Conservation (phyloP, 2,113 vertebrate genomes). For the Terrapene triunguis region DNA sequence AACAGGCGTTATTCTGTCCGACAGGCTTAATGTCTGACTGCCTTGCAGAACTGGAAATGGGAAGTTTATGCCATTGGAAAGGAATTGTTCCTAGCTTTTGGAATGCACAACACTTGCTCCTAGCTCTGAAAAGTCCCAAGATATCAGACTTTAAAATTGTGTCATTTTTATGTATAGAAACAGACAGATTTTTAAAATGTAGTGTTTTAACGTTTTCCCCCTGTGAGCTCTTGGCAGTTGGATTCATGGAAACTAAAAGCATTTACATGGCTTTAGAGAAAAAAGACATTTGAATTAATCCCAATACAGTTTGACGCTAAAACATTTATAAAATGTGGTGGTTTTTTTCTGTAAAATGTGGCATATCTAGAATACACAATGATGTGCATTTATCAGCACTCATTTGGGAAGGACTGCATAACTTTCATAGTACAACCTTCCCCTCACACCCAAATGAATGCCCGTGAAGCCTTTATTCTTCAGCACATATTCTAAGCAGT, state of each 20-base stretch:
- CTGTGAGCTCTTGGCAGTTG: not conserved
- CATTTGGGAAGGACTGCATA: not conserved
- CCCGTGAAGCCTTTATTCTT: not conserved
- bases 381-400: not conserved
- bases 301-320: not conserved
- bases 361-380: not conserved
- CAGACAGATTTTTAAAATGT: not conserved
- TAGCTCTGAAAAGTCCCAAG: not conserved
- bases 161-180: not conserved
- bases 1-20: not conserved
- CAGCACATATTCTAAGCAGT: not conserved
- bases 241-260: not conserved
- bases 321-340: not conserved
- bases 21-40: not conserved
- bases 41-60: not conserved
- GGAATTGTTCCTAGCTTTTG: not conserved
- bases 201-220: not conserved
- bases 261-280: not conserved
- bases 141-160: not conserved
- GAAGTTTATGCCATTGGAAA: not conserved
- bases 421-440: not conserved
- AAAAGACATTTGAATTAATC: not conserved
- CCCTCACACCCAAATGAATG: not conserved
- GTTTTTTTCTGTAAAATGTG: not conserved
- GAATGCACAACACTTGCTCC: not conserved